Base-by-base conservation (phyloP, 2,888 invertebrate species). In the Acleris emargana region DNA sequence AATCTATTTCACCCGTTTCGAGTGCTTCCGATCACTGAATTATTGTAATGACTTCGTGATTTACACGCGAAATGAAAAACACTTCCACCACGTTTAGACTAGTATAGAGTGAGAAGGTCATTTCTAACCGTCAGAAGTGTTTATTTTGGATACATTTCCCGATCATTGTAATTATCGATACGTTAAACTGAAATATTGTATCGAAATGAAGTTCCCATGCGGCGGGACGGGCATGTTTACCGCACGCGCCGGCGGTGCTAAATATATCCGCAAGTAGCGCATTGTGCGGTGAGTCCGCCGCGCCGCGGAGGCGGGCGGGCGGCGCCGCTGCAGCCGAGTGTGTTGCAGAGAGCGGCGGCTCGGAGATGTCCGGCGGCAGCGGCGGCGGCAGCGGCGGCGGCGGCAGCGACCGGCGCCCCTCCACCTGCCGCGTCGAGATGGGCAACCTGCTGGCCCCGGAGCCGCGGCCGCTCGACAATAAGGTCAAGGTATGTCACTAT, bases 401-500 rank as follows among this genome's bases (percentile, higher is more conserved):
- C 76, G 89, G 89, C 83, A 88, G 87, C 72, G 87, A 78, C 76
- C 84, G 88, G 68, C 89, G 89, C 76, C 83, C 89, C 78, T 87
- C 91, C 87, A 90, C 91, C 76, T 89, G 93, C 82, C 87, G 91
- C 85, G 90, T 92, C 75, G 95, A 95, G 86, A 94, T 95, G 85
- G 94, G 95, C 75, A 89, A 93, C 81, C 93, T 94, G 78, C 93
- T 94, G 82, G 94, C 94, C 81, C 89, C 95, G 74, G 95, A 95
- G 84, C 95, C 95, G 84, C 94, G 95, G 73, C 93, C 93, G 73
- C 93, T 93, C 77, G 95, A 95, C 90, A 95, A 95, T 84, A 96
- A 96, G 91, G 95, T 96, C 80, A 96, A 96, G 94, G 96, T 96
- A 89, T 81, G 93, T 32, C 32, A 13, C 43, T n/a, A 5, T 5